Evolutionary conservation across 2,888 invertebrate genomes (phyloP).

Genomic region (Lithophane ornitopus): DNA sequence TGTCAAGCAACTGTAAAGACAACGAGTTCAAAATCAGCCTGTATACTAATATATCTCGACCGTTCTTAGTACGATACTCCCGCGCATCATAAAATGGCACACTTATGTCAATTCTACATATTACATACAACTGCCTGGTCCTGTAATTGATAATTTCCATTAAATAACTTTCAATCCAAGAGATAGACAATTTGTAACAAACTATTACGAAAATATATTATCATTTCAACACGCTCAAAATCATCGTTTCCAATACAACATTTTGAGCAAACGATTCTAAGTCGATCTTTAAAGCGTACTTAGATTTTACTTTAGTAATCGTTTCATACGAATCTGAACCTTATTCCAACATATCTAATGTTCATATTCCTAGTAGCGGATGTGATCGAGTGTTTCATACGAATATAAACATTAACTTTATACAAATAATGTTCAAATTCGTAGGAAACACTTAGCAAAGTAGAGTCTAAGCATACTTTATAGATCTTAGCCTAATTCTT

Average conservation of each 20-base stretch:
- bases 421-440: constrained; percentile 3
- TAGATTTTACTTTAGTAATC: not conserved
- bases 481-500: constrained; percentile 33
- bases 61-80: constrained; percentile 32
- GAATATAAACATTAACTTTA: not conserved
- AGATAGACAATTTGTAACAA: constrained; percentile 75
- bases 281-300: constrained; percentile 5
- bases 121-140: constrained; percentile 73
- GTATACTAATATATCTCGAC: constrained; percentile 31
- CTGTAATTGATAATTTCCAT: constrained; percentile 75
- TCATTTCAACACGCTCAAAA: constrained; percentile 68
- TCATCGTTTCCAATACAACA: constrained; percentile 56
- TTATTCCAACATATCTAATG: not conserved
- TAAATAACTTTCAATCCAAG: constrained; percentile 73
- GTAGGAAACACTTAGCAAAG: not conserved
- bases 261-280: constrained; percentile 71
- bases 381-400: too few relatives aligned
- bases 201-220: constrained; percentile 80
- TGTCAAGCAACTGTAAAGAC: not conserved
- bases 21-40: not conserved
- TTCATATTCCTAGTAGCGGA: constrained; percentile 1
- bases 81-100: constrained; percentile 72
- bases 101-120: constrained; percentile 68
- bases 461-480: not conserved
- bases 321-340: not conserved